These are phyloP conservation scores for Macrosteles quadrilineatus DNA, from an alignment of 1,140 invertebrate genomes.

Conservation along the genomic window DNA sequence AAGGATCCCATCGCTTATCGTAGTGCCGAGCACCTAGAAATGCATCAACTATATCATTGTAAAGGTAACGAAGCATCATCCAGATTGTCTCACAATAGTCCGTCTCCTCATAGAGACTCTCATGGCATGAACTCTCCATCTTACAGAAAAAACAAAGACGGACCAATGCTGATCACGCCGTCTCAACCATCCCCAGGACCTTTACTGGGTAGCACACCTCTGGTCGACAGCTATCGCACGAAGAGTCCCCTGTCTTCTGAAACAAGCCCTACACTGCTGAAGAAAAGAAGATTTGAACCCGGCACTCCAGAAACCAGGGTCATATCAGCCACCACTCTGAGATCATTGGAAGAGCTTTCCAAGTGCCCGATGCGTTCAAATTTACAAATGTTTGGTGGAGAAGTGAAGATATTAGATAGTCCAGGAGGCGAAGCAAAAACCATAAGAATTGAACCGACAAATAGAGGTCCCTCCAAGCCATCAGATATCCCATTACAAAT, in stretches of 20 bases:
- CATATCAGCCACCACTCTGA: constrained; percentile 52
- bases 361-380: constrained; percentile 53
- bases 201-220: constrained; percentile 71
- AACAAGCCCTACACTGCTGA: neutral
- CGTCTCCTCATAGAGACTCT: constrained; percentile 18
- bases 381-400: constrained; percentile 74
- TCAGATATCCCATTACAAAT: constrained; percentile 18
- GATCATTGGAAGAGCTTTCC: constrained; percentile 60
- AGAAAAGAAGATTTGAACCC: constrained; percentile 34
- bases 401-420: constrained; percentile 70
- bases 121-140: neutral
- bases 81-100: constrained; percentile 12
- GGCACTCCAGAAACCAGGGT: neutral
- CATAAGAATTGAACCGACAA: constrained; percentile 63
- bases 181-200: constrained; percentile 76
- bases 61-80: constrained; percentile 49
- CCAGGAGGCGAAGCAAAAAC: constrained; percentile 67
- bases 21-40: constrained; percentile 67
- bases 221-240: constrained; percentile 60
- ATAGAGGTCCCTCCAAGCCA: constrained; percentile 25
- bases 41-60: constrained; percentile 69
- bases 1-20: constrained; percentile 59
- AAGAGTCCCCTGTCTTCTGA: constrained; percentile 3
- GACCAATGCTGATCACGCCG: constrained; percentile 38
- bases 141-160: neutral